phyloP scores from a whole-genome alignment of 2,113 vertebrate genomes.

The Andinoacara biseriatus region DNA sequence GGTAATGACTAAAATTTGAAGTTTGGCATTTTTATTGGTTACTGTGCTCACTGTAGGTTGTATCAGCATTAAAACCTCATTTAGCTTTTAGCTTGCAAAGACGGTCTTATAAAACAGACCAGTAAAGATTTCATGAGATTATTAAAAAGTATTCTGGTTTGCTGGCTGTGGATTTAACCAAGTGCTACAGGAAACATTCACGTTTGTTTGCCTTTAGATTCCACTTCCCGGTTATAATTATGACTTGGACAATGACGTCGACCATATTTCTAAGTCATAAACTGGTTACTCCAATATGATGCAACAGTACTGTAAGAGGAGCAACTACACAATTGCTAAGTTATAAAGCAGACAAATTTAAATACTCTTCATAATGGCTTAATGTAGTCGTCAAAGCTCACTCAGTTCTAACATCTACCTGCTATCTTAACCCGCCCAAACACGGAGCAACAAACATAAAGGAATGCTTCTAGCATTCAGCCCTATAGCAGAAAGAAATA shows the following conservation, averaged over 20 bases:
- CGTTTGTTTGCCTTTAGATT: background rate
- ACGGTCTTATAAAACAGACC: background rate
- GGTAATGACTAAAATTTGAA: background rate
- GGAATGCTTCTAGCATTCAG: background rate
- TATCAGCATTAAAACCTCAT: background rate
- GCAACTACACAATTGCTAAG: background rate
- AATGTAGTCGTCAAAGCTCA: background rate
- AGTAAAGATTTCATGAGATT: background rate
- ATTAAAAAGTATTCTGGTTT: background rate
- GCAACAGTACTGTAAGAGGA: background rate
- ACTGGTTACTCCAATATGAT: background rate
- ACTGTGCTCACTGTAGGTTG: background rate
- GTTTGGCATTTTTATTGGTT: background rate
- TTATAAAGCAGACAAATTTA: too few relatives aligned
- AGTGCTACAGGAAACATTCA: background rate
- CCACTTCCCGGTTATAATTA: background rate
- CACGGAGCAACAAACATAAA: background rate
- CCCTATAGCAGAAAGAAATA: background rate
- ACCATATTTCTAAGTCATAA: background rate
- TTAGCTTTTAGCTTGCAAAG: background rate
- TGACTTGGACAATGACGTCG: background rate
- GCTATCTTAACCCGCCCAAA: background rate
- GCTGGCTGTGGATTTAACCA: background rate
- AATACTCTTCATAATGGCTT: background rate
- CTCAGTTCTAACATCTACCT: background rate